These are phyloP conservation scores for Dicentrarchus labrax DNA, from an alignment of 2,113 vertebrate species.

Conservation along the genomic window DNA sequence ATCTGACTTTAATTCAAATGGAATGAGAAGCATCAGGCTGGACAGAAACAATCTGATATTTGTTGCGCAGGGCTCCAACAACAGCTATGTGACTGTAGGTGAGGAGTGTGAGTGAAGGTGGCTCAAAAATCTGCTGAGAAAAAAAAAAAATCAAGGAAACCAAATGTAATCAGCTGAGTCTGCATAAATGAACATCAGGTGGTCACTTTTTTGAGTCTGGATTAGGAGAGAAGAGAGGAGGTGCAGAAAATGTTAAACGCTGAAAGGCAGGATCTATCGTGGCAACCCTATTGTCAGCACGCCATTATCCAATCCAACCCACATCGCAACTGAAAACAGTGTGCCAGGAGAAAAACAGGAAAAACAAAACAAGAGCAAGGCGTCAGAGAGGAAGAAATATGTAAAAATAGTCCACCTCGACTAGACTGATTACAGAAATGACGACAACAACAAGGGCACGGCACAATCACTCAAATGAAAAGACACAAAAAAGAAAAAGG, in stretches of 20 bases:
- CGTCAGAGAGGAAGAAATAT: slow-evolving; percentile 79
- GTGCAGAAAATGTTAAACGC: slow-evolving; percentile 29
- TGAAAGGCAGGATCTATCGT: slow-evolving; percentile 86
- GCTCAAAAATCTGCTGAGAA: slow-evolving; percentile 34
- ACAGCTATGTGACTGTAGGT: slow-evolving; percentile 2
- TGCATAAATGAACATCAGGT: slow-evolving; percentile 21
- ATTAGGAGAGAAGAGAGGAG: slow-evolving; percentile 17
- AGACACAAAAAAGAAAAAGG: slow-evolving; percentile 82
- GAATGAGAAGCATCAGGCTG: background rate
- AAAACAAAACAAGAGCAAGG: slow-evolving; percentile 84
- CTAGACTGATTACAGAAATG: slow-evolving; percentile 52
- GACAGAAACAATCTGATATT: slow-evolving; percentile 17
- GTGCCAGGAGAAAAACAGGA: slow-evolving; percentile 61
- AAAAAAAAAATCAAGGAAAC: slow-evolving; percentile 32
- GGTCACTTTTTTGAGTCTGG: slow-evolving; percentile 32
- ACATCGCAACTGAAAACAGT: slow-evolving; percentile 90
- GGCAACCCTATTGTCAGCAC: slow-evolving; percentile 99
- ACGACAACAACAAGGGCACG: slow-evolving; percentile 84
- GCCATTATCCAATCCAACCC: slow-evolving; percentile 95
- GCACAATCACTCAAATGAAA: slow-evolving; percentile 90
- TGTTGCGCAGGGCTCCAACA: slow-evolving; percentile 1
- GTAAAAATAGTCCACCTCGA: slow-evolving; percentile 41
- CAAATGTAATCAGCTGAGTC: slow-evolving; percentile 10
- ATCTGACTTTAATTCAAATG: slow-evolving; percentile 6
- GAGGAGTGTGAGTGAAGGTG: background rate